Conservation (phyloP, 1,140 invertebrate genomes). For the Luehdorfia chinensis region DNA sequence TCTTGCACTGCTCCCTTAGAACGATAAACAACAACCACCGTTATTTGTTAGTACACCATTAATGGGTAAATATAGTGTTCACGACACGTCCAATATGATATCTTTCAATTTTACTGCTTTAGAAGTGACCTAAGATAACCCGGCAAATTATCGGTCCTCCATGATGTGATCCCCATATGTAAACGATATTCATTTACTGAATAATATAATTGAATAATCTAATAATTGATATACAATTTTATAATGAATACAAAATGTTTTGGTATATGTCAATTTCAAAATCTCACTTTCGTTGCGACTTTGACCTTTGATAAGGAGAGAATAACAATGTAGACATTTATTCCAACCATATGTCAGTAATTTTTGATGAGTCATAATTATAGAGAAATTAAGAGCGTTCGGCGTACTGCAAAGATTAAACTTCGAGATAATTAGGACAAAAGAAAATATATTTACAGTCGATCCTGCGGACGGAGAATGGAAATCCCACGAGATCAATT, state of each 20-base stretch:
- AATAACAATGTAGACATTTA: constrained; percentile 12
- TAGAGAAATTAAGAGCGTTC: background rate
- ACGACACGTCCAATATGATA: constrained; percentile 65
- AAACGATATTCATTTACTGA: constrained; percentile 29
- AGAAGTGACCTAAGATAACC: constrained; percentile 71
- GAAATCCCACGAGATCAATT: constrained; percentile 55
- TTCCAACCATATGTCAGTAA: background rate
- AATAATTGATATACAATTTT: background rate
- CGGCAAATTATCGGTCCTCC: constrained; percentile 61
- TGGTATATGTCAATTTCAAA: constrained; percentile 5
- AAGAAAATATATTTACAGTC: background rate
- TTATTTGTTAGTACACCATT: constrained; percentile 64
- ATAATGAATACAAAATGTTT: background rate
- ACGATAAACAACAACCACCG: background rate
- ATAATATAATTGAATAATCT: constrained; percentile 1
- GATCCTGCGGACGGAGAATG: constrained; percentile 1
- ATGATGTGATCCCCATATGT: constrained; percentile 53
- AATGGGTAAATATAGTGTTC: constrained; percentile 65
- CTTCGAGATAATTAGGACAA: background rate
- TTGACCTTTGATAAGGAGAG: constrained; percentile 14
- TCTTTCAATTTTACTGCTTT: constrained; percentile 75
- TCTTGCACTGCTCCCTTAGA: too few relatives aligned
- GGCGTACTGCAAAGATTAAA: background rate
- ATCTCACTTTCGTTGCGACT: constrained; percentile 12
- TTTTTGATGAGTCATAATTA: constrained; percentile 7